These are phyloP conservation scores for Oligia latruncula DNA, from an alignment of 2,888 invertebrate species.

Conservation along the genomic window DNA sequence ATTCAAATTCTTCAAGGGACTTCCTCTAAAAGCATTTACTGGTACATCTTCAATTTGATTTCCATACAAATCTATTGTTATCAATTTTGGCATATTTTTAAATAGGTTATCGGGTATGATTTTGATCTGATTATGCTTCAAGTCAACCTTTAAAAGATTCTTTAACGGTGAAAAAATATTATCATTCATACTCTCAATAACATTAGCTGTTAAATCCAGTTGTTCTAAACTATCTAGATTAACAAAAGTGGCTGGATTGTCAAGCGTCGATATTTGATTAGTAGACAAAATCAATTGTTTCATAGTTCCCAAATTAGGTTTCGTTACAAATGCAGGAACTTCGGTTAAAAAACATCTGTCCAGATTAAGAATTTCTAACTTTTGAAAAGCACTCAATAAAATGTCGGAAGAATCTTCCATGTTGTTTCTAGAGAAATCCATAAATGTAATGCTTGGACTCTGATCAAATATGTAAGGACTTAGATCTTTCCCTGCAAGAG, in stretches of 20 bases:
- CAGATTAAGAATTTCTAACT: conserved; percentile 70
- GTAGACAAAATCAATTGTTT: conserved; percentile 76
- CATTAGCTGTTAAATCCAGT: conserved; percentile 78
- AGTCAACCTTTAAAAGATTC: conserved; percentile 74
- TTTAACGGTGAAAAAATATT: conserved; percentile 76
- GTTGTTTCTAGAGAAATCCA: conserved; percentile 71
- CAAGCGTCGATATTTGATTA: conserved; percentile 77
- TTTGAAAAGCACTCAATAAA: conserved; percentile 69
- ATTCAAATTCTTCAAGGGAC: conserved; percentile 79
- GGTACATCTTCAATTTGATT: conserved; percentile 79
- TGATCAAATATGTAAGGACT: conserved; percentile 67
- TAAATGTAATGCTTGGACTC: conserved; percentile 54
- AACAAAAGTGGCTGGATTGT: conserved; percentile 62
- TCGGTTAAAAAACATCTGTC: conserved; percentile 70
- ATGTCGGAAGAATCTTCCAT: conserved; percentile 65
- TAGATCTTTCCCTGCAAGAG: conserved; percentile 70
- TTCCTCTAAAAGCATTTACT: conserved; percentile 78
- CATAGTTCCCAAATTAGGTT: conserved; percentile 76
- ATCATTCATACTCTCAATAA: conserved; percentile 74
- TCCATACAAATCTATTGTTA: conserved; percentile 77
- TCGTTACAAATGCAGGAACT: conserved; percentile 77
- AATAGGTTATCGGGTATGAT: conserved; percentile 78
- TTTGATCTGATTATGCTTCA: conserved; percentile 78
- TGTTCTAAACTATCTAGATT: conserved; percentile 75
- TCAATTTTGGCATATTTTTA: conserved; percentile 72